Percentiles rank a stretch among this genome's conserved stretches.
phyloP scores from a whole-genome alignment of 1,140 invertebrate species.

The Ridgeia piscesae region DNA sequence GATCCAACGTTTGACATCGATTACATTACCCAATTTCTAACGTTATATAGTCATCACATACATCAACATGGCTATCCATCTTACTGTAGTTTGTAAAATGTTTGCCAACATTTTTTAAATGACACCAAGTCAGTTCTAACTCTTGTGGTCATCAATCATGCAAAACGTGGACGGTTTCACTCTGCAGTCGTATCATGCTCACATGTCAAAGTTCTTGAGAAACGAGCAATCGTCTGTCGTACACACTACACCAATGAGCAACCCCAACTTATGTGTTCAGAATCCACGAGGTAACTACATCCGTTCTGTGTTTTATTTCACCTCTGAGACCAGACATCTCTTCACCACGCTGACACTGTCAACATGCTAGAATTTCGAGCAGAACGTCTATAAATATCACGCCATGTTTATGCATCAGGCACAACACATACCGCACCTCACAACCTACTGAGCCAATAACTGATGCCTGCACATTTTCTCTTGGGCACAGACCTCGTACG shows the following conservation, averaged over 20 bases:
- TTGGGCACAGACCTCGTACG: background rate
- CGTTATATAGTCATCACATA: too few species aligned
- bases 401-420: background rate
- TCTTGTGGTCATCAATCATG: background rate
- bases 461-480: background rate
- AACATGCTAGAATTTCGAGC: background rate
- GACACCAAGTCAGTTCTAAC: background rate
- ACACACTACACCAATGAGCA: background rate
- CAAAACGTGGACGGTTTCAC: background rate
- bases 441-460: background rate
- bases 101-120: background rate
- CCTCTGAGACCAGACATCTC: background rate
- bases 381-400: background rate
- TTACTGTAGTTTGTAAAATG: background rate
- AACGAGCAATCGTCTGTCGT: background rate
- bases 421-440: background rate
- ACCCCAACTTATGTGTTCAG: background rate
- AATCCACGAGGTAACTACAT: background rate
- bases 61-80: background rate
- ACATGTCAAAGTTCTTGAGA: background rate
- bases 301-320: background rate
- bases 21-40: background rate
- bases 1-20: background rate
- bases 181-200: background rate
- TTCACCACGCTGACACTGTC: background rate